These are phyloP conservation scores for Trissolcus brochymenae DNA, from an alignment of 2,888 invertebrate species.

Conservation along the genomic window DNA sequence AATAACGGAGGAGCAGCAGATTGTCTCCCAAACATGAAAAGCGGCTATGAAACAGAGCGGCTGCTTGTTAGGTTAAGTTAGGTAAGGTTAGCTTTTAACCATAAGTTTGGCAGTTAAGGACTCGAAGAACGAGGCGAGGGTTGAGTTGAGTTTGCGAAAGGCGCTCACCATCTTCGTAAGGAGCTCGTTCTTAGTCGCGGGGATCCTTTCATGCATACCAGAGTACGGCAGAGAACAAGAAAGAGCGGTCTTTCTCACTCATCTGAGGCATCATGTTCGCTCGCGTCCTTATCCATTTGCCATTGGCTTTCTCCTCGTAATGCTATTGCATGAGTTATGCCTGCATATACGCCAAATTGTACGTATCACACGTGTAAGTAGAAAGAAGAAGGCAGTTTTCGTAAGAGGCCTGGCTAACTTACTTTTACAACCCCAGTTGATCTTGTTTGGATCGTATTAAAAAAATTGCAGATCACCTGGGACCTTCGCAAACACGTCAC, in stretches of 20 bases:
- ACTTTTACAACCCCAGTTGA: conserved; percentile 55
- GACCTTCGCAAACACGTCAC: conserved; percentile 37
- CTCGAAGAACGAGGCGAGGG: conserved; percentile 62
- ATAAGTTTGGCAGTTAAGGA: conserved; percentile 68
- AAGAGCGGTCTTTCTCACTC: conserved; percentile 31
- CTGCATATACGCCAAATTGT: conserved; percentile 48
- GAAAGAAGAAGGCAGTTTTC: conserved; percentile 43
- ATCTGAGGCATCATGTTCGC: conserved; percentile 20
- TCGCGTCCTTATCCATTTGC: conserved; percentile 5
- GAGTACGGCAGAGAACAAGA: conserved; percentile 63
- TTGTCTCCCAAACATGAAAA: conserved; percentile 55
- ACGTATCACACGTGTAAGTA: conserved; percentile 42
- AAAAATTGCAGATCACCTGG: conserved; percentile 57
- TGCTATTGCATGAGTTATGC: conserved; percentile 53
- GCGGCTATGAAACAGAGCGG: conserved; percentile 53
- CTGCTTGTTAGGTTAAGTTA: conserved; percentile 53
- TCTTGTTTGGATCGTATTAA: conserved; percentile 55
- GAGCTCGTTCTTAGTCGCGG: conserved; percentile 61
- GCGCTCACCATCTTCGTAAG: conserved; percentile 54
- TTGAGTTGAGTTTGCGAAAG: conserved; percentile 46
- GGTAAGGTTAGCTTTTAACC: conserved; percentile 58
- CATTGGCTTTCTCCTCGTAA: conserved; percentile 45
- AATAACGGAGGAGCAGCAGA: conserved; percentile 54
- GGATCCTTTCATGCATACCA: conserved; percentile 75
- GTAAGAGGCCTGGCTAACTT: conserved; percentile 39